These are phyloP conservation scores for Catharus ustulatus DNA, from an alignment of 2,797 vertebrate genomes.

Conservation along the genomic window DNA sequence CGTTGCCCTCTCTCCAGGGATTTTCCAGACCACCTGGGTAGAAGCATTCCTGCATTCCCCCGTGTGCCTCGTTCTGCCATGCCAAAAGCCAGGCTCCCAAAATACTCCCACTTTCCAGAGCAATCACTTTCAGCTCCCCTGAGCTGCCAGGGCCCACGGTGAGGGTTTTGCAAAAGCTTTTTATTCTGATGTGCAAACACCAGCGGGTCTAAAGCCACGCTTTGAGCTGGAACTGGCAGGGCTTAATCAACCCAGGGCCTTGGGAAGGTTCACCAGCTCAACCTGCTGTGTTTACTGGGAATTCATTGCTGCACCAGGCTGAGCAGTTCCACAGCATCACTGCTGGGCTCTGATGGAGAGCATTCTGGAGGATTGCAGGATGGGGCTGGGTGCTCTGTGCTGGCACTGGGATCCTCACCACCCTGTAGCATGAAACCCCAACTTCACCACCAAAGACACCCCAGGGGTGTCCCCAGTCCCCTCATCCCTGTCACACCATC, in stretches of 20 bases:
- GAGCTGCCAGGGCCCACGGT: not conserved
- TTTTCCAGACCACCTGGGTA: slow-evolving; percentile 63
- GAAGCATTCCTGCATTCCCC: not conserved
- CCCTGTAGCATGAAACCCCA: accelerated
- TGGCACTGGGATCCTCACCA: not conserved
- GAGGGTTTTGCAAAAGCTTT: not conserved
- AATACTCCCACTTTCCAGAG: not conserved
- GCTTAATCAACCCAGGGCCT: not conserved
- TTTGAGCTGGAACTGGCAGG: not conserved
- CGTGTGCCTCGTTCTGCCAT: not conserved
- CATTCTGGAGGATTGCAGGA: not conserved
- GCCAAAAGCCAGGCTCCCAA: not conserved
- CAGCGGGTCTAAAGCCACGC: not conserved
- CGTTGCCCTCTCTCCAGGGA: not conserved
- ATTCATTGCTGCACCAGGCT: not conserved
- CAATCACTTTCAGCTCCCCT: not conserved
- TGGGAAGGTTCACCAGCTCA: not conserved
- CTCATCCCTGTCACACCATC: not conserved
- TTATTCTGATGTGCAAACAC: not conserved
- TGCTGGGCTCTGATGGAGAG: not conserved
- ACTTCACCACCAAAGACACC: not conserved
- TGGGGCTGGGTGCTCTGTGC: not conserved
- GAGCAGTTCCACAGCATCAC: accelerated
- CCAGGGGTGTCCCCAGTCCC: accelerated
- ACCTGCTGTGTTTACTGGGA: not conserved